Evolutionary conservation across 2,888 invertebrate genomes (phyloP).

Genomic region (Hydraecia micacea): DNA sequence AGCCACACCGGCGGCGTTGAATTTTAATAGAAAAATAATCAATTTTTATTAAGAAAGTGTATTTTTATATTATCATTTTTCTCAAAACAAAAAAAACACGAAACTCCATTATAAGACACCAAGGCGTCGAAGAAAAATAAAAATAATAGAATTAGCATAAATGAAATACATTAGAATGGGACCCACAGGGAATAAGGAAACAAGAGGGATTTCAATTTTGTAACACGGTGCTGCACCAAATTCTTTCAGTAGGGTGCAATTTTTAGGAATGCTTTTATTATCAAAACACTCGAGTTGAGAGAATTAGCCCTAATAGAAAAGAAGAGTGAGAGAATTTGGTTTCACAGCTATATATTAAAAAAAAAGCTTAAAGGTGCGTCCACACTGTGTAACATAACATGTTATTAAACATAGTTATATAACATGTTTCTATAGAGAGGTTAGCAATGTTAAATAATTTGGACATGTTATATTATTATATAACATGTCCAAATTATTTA

Average conservation of each 20-base stretch:
- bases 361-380: no score
- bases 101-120: conserved; percentile 67
- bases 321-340: background rate
- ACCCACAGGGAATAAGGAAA: conserved; percentile 69
- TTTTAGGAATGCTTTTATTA: conserved; percentile 17
- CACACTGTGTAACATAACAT: no score
- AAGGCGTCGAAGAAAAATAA: conserved; percentile 59
- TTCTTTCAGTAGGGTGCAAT: conserved; percentile 39
- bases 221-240: conserved; percentile 33
- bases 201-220: conserved; percentile 54
- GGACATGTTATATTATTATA: no score
- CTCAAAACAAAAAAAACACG: conserved; percentile 50
- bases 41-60: conserved; percentile 36
- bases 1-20: conserved; percentile 13
- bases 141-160: conserved; percentile 74
- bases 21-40: conserved; percentile 45
- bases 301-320: background rate
- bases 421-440: no score
- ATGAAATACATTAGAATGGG: conserved; percentile 73
- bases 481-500: no score
- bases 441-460: no score
- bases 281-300: background rate
- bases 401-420: no score
- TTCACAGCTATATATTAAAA: background rate
- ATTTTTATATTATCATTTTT: conserved; percentile 46